These are phyloP conservation scores for Ichneumoninae sp. DNA, from an alignment of 2,888 invertebrate genomes.

Conservation along the genomic window DNA sequence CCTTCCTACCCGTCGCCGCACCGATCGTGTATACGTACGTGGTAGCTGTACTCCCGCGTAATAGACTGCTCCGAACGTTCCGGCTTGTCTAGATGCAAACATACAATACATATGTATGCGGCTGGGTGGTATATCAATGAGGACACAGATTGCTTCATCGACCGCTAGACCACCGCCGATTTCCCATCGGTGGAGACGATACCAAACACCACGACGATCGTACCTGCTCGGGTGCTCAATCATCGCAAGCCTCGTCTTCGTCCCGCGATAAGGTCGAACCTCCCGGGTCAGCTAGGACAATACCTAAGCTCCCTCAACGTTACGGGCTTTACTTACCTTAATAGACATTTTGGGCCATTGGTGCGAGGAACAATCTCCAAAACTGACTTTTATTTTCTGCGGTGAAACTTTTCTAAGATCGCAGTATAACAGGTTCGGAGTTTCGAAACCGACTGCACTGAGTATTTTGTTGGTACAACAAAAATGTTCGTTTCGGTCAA, in stretches of 20 bases:
- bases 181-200: constrained; percentile 61
- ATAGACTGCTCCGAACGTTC: constrained; percentile 68
- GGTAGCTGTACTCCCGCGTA: constrained; percentile 49
- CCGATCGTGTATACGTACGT: constrained; percentile 40
- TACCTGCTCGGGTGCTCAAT: constrained; percentile 46
- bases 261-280: constrained; percentile 39
- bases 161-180: constrained; percentile 56
- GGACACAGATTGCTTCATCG: constrained; percentile 61
- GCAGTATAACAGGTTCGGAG: no score
- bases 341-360: background rate
- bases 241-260: constrained; percentile 34
- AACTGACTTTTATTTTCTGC: no score
- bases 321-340: background rate
- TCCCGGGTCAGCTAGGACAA: background rate
- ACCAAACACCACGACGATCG: constrained; percentile 49
- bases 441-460: no score
- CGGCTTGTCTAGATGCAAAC: constrained; percentile 57
- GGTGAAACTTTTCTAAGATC: no score
- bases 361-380: no score
- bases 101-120: constrained; percentile 64
- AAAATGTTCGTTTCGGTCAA: no score
- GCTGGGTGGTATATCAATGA: constrained; percentile 28
- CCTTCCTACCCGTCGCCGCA: constrained; percentile 40
- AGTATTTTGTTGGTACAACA: no score
- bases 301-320: background rate